Conservation (phyloP, 2,113 vertebrate species). For the Meriones unguiculatus region DNA sequence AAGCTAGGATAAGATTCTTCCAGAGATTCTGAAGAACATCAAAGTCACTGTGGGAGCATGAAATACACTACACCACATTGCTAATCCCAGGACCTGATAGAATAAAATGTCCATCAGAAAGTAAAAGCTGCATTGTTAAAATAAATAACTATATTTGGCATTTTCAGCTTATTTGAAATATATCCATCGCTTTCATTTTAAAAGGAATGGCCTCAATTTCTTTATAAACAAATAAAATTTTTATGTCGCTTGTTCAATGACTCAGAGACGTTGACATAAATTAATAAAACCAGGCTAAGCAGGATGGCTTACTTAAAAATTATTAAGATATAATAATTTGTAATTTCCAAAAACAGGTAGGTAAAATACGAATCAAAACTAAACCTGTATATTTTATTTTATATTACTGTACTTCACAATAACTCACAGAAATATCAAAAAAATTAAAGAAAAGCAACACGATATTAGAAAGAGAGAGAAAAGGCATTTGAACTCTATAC, state of each 20-base stretch:
- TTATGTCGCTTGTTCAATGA: slow-evolving; percentile 47
- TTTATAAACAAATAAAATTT: slow-evolving; percentile 55
- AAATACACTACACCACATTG: not conserved
- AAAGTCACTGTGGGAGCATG: not conserved
- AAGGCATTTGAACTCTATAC: not conserved
- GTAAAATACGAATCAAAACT: slow-evolving; percentile 26
- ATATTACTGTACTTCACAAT: slow-evolving; percentile 6
- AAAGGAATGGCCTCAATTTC: slow-evolving; percentile 18
- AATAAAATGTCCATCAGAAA: slow-evolving; percentile 13
- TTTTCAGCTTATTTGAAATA: slow-evolving; percentile 44
- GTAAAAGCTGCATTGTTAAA: slow-evolving; percentile 47
- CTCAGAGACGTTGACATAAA: not conserved
- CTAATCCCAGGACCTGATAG: not conserved
- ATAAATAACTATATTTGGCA: slow-evolving; percentile 35
- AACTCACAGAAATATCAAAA: not conserved
- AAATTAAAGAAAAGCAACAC: not conserved
- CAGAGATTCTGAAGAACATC: not conserved
- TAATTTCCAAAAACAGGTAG: slow-evolving; percentile 2
- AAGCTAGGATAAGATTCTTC: not conserved
- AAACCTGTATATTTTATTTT: not conserved
- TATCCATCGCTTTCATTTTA: slow-evolving; percentile 25
- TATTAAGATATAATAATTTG: not conserved
- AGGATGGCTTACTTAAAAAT: not conserved
- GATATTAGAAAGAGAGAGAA: not conserved
- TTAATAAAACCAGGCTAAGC: not conserved